These are phyloP conservation scores for Sebastes vulpes DNA, from an alignment of 2,797 vertebrate genomes.

Conservation along the genomic window DNA sequence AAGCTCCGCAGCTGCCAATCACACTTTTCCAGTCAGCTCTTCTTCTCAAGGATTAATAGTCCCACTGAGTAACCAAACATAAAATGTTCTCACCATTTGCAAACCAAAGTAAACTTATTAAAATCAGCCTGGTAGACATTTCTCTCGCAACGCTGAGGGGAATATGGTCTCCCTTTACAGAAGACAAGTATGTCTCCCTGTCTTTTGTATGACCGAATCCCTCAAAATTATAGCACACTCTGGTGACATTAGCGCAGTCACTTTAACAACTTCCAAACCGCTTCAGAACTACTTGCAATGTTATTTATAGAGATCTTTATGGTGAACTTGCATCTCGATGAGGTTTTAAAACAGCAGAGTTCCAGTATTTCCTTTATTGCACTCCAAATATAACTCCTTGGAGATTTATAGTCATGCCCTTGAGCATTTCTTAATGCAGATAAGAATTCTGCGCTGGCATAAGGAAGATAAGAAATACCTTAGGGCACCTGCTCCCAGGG, in stretches of 20 bases:
- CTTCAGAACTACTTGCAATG: slow-evolving; percentile 1
- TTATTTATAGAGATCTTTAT: slow-evolving; percentile 40
- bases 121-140: slow-evolving; percentile 14
- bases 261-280: slow-evolving; percentile 35
- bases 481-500: slow-evolving; percentile 64
- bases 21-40: slow-evolving; percentile 35
- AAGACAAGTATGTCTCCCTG: neutral
- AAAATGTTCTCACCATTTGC: slow-evolving; percentile 31
- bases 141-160: neutral
- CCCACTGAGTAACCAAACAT: neutral
- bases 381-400: slow-evolving; percentile 40
- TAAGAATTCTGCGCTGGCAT: slow-evolving; percentile 52
- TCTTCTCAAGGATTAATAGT: slow-evolving; percentile 17
- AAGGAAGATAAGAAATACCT: slow-evolving; percentile 62
- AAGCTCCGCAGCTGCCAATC: slow-evolving; percentile 41
- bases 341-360: slow-evolving; percentile 28
- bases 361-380: slow-evolving; percentile 29
- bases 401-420: slow-evolving; percentile 47
- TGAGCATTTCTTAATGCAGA: slow-evolving; percentile 53
- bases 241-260: slow-evolving; percentile 11
- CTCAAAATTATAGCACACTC: slow-evolving; percentile 1
- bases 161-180: neutral
- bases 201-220: neutral
- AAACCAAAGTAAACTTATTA: slow-evolving; percentile 53
- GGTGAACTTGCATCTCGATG: slow-evolving; percentile 1